These are phyloP conservation scores for Oncorhynchus kisutch DNA, from an alignment of 2,113 vertebrate genomes.

Conservation along the genomic window DNA sequence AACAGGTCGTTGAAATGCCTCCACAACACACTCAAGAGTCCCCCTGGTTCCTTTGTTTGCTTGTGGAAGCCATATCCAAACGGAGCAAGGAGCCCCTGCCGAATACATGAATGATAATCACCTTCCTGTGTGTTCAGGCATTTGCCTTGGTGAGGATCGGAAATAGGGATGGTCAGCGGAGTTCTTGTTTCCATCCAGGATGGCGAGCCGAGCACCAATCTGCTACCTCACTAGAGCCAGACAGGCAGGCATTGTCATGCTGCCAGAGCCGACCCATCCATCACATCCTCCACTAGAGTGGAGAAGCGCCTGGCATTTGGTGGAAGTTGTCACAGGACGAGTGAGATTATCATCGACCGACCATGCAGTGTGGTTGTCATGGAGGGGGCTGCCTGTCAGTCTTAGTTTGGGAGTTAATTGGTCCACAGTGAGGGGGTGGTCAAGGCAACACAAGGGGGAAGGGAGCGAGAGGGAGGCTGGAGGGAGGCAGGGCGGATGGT, in stretches of 20 bases:
- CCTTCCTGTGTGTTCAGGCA: neutral
- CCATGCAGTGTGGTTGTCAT: neutral
- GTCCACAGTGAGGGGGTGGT: neutral
- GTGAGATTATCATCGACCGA: neutral
- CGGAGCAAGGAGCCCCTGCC: slow-evolving; percentile 23
- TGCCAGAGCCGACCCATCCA: slow-evolving; percentile 1
- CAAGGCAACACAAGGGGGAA: neutral
- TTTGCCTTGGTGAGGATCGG: neutral
- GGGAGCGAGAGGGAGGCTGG: neutral
- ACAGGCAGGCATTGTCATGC: neutral
- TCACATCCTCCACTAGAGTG: neutral
- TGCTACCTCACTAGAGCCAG: slow-evolving; percentile 18
- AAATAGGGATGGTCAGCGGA: too few species aligned
- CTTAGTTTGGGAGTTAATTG: slow-evolving; percentile 3
- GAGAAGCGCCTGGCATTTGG: neutral
- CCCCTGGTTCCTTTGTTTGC: slow-evolving; percentile 1
- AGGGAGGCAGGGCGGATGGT: neutral
- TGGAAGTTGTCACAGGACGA: neutral
- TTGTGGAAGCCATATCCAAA: slow-evolving; percentile 1
- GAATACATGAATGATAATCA: neutral
- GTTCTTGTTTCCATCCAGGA: slow-evolving; percentile 14
- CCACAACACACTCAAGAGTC: slow-evolving; percentile 21
- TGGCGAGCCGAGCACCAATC: slow-evolving; percentile 28
- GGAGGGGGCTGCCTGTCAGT: neutral
- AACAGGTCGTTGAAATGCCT: slow-evolving; percentile 41